phyloP scores from a whole-genome alignment of 1,140 invertebrate genomes.

The Drosophila simulans region DNA sequence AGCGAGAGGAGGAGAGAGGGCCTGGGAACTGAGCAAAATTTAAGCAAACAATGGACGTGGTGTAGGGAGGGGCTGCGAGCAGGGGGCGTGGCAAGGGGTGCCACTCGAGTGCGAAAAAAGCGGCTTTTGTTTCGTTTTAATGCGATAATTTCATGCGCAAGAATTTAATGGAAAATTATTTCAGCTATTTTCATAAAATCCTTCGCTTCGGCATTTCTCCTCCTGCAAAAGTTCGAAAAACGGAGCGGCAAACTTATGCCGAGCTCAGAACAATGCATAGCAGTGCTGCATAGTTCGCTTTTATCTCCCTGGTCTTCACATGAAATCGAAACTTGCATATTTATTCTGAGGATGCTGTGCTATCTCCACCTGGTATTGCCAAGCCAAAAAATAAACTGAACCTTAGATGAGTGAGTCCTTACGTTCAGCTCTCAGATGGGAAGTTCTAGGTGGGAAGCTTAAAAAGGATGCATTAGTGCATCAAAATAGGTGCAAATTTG shows the following conservation, averaged over 20 bases:
- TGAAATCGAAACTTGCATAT: constrained; percentile 33
- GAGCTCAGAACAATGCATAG: constrained; percentile 25
- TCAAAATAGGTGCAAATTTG: constrained; percentile 13
- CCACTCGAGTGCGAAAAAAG: constrained; percentile 22
- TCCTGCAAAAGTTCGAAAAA: constrained; percentile 23
- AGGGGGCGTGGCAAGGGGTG: neutral
- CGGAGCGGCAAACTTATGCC: constrained; percentile 44
- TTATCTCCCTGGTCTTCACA: constrained; percentile 12
- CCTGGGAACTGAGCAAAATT: constrained; percentile 70
- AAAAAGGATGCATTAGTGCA: too few species aligned
- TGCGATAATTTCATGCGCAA: constrained; percentile 76
- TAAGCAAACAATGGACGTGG: constrained; percentile 73
- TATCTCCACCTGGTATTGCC: neutral
- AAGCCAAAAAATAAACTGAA: too few species aligned
- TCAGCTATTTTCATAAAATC: constrained; percentile 73
- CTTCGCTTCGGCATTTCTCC: constrained; percentile 56
- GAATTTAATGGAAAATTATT: constrained; percentile 79
- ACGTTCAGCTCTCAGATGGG: too few species aligned
- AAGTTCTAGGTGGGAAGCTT: too few species aligned
- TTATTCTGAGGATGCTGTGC: neutral
- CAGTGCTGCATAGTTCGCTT: constrained; percentile 13
- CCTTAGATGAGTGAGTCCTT: too few species aligned
- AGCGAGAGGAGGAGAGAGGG: constrained; percentile 12
- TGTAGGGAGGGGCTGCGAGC: neutral
- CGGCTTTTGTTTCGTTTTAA: constrained; percentile 68